A percentile compares a stretch with the other conserved stretches of the same genome.
Evolutionary conservation across 2,797 vertebrate genomes (phyloP).

Genomic region (Mus spretus): DNA sequence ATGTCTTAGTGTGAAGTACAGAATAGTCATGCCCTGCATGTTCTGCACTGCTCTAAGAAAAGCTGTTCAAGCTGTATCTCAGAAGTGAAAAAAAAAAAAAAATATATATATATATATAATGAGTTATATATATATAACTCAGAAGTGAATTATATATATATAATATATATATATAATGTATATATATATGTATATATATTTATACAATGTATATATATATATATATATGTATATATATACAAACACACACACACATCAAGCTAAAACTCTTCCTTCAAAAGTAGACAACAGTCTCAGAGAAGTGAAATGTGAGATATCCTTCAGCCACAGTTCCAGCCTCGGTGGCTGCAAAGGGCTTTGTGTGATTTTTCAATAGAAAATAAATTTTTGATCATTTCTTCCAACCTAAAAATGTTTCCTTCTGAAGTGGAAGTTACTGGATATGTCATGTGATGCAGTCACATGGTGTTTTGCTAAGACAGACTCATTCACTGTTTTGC

Average conservation of each 20-base stretch:
- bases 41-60: conserved; percentile 75
- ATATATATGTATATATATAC: conserved; percentile 50
- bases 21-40: conserved; percentile 49
- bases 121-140: too few relatives aligned
- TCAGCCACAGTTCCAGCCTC: neutral
- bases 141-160: too few relatives aligned
- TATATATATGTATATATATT: too few relatives aligned
- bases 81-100: too few relatives aligned
- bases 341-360: conserved; percentile 41
- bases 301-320: neutral
- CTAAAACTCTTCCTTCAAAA: conserved; percentile 81
- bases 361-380: conserved; percentile 31
- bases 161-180: too few relatives aligned
- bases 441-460: neutral
- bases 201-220: too few relatives aligned
- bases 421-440: neutral
- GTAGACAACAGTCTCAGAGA: neutral
- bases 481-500: neutral
- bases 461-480: neutral
- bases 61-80: conserved; percentile 77
- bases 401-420: conserved; percentile 36
- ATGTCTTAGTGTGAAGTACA: conserved; percentile 24
- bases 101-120: too few relatives aligned
- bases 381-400: conserved; percentile 55
- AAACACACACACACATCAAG: neutral